A percentile compares a stretch with the other conserved stretches of the same genome.
phyloP scores from a whole-genome alignment of 37 sponge, comb jelly and placozoan species.

The Oscarella lobularis region DNA sequence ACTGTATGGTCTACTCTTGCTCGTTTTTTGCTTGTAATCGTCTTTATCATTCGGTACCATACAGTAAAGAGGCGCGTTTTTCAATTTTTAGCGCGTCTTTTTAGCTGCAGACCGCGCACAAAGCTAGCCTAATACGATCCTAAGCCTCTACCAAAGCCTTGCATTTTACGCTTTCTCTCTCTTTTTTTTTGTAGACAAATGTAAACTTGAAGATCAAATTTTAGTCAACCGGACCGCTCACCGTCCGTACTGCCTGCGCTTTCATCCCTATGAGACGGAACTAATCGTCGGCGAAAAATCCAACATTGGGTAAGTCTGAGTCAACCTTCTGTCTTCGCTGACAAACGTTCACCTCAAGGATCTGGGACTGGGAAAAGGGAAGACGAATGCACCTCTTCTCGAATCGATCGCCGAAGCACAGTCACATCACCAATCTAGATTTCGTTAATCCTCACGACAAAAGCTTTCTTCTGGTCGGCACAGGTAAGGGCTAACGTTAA shows the following conservation, averaged over 20 bases:
- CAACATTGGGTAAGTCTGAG: background rate
- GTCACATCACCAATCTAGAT: conserved; percentile 49
- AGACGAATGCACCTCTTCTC: conserved; percentile 4
- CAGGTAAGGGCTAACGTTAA: conserved; percentile 29
- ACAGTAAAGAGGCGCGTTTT: too few relatives aligned
- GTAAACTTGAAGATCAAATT: conserved; percentile 43
- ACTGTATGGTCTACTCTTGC: background rate
- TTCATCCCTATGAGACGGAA: conserved; percentile 62
- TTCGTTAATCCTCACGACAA: conserved; percentile 75
- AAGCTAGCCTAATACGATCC: too few relatives aligned
- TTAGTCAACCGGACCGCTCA: conserved; percentile 61
- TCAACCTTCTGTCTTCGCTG: background rate
- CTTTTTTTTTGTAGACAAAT: conserved; percentile 21
- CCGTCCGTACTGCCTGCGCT: conserved; percentile 54
- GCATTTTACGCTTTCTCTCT: too few relatives aligned
- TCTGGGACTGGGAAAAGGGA: conserved; percentile 57
- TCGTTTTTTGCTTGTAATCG: background rate
- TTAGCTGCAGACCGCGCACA: too few relatives aligned
- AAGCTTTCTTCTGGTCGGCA: conserved; percentile 63
- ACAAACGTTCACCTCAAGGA: conserved; percentile 4
- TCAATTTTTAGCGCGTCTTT: too few relatives aligned
- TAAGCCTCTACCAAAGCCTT: too few relatives aligned
- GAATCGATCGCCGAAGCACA: conserved; percentile 9
- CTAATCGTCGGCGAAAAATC: conserved; percentile 37
- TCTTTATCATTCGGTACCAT: too few relatives aligned